A percentile compares a stretch with the other conserved stretches of the same genome.
These are phyloP conservation scores for Tetramorium parvispinum DNA, from an alignment of 1,140 invertebrate species.

Conservation along the genomic window DNA sequence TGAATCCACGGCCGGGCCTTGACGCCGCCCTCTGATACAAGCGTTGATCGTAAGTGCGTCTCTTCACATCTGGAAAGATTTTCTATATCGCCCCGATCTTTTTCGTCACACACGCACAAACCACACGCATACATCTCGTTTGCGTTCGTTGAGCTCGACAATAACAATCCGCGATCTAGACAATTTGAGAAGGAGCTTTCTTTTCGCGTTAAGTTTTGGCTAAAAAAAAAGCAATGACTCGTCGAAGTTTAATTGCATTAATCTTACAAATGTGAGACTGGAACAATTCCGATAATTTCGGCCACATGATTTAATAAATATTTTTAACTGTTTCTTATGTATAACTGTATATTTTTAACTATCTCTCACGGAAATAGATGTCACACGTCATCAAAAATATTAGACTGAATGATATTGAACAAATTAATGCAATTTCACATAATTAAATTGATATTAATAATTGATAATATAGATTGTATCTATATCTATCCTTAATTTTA, in stretches of 20 bases:
- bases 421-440: not conserved
- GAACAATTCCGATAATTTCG: not conserved
- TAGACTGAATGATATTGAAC: not conserved
- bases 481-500: not conserved
- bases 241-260: not conserved
- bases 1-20: conserved; percentile 86
- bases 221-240: too few species aligned
- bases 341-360: not conserved
- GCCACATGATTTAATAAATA: not conserved
- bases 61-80: conserved; percentile 85
- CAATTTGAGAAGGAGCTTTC: not conserved
- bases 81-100: conserved; percentile 52
- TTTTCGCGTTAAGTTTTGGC: too few species aligned
- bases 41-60: conserved; percentile 87
- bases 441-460: not conserved
- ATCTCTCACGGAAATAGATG: not conserved
- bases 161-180: not conserved
- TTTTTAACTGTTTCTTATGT: not conserved
- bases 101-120: not conserved
- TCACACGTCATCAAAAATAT: not conserved
- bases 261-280: conserved; percentile 12
- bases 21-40: conserved; percentile 82
- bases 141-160: not conserved
- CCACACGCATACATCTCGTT: not conserved
- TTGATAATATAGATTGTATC: not conserved